A percentile compares a stretch with the other conserved stretches of the same genome.
Evolutionary conservation across 2,113 vertebrate species (phyloP).

Genomic region (Sceloporus undulatus): DNA sequence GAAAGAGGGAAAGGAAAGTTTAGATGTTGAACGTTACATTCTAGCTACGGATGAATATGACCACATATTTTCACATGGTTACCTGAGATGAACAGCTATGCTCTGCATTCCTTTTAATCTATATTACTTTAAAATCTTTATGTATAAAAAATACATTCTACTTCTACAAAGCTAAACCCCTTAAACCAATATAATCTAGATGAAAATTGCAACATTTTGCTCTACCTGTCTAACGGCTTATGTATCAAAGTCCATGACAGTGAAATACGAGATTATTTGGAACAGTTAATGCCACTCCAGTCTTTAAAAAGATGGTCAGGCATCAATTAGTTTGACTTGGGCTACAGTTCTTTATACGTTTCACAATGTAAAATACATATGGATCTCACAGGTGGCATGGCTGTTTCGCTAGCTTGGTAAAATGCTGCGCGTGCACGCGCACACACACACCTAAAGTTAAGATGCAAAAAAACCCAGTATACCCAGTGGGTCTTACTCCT

Average conservation of each 20-base stretch:
- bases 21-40: constrained; percentile 35
- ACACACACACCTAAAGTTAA: background rate
- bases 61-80: constrained; percentile 46
- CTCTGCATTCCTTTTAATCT: background rate
- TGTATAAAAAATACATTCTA: background rate
- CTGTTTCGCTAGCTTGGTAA: too few species aligned
- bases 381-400: too few species aligned
- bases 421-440: too few species aligned
- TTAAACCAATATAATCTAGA: background rate
- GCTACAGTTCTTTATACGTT: background rate
- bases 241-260: background rate
- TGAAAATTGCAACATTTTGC: background rate
- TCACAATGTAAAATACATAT: too few species aligned
- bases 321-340: background rate
- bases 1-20: constrained; percentile 51
- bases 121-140: background rate
- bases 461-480: too few species aligned
- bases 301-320: background rate
- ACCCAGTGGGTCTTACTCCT: too few species aligned
- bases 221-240: background rate
- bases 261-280: background rate
- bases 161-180: background rate
- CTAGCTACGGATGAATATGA: constrained; percentile 41
- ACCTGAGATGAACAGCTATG: constrained; percentile 15
- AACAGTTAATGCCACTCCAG: background rate